Base-by-base conservation (phyloP, 2,113 vertebrate genomes). In the Isichthys henryi region DNA sequence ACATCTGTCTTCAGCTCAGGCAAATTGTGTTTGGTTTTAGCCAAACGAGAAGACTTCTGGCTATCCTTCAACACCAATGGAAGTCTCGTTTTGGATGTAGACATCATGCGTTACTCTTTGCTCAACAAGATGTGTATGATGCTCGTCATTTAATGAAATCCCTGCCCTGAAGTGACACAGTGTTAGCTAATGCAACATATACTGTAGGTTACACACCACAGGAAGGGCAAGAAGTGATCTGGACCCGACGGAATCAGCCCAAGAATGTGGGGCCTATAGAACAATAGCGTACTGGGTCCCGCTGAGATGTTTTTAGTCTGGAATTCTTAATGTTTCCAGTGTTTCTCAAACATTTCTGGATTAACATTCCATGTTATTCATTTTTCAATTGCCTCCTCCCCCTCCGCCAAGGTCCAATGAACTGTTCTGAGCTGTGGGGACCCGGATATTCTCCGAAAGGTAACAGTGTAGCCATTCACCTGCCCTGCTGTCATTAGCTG, bases 241-340 rank as follows among this genome's bases (percentile, higher is more conserved):
- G 4, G 83, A 86, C 83, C 83, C 3, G 23, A n/a, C 5, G 27
- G 35, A 80, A 80, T 84, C 48, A 31, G n/a, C 8, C 2, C 2
- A 27, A 31, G 9, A 27, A 86, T 27, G 48, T 86, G 83, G 83
- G 23, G 21, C 27, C 10, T 48, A 17, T 15, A 87, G 7, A 27
- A 49, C 23, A 85, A 45, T 85, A n/a, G 35, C 7, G n/a, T n/a
- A 27, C 82, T 46, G 21, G 17, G 27, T n/a, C 83, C 83, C n/a
- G 7, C 50, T 53, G 70, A 43, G 35, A n/a, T 53, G 50, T 35
- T 19, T 53, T 87, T 50, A 87, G 86, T 56, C 46, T 1, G 50
- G 50, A 87, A 87, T 56, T 53, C 7, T 53, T 87, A 87, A 87
- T 39, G 27, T 87, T 87, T 87, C 31, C 50, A 52, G 50, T 52